Conservation (phyloP, 2,797 vertebrate genomes). For the Anguilla megastoma region DNA sequence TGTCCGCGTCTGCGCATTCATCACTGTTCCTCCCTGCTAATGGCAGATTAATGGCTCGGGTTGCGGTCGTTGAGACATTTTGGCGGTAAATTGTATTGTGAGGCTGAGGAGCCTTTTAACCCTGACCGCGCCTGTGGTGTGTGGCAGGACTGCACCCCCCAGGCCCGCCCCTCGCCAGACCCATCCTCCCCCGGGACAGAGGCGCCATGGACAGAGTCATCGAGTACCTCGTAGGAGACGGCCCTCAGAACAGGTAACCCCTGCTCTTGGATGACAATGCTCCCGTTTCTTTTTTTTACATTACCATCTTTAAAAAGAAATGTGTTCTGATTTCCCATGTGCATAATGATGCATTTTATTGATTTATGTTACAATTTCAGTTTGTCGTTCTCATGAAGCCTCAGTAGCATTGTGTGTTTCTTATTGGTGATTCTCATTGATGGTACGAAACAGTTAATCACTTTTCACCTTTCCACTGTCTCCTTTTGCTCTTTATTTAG, state of each 20-base stretch:
- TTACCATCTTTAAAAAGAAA: background rate
- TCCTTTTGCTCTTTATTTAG: conserved; percentile 62
- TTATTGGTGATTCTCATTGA: conserved; percentile 16
- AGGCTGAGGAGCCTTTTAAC: conserved; percentile 25
- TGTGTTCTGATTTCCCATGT: background rate
- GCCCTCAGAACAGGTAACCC: conserved; percentile 94
- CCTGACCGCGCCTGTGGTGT: conserved; percentile 32
- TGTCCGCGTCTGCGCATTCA: conserved; percentile 59
- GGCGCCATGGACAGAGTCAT: conserved; percentile 90
- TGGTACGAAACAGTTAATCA: background rate
- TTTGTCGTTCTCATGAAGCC: background rate
- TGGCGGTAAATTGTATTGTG: conserved; percentile 44
- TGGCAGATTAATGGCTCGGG: conserved; percentile 38
- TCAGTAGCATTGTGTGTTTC: background rate
- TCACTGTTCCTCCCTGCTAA: conserved; percentile 55
- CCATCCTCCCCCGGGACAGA: conserved; percentile 89
- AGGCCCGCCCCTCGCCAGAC: conserved; percentile 92
- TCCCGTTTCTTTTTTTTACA: background rate
- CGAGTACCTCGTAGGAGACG: conserved; percentile 97
- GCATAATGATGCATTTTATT: background rate
- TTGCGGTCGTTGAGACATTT: conserved; percentile 22
- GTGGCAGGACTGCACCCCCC: conserved; percentile 92
- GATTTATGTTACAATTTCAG: conserved; percentile 18
- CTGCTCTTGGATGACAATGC: background rate
- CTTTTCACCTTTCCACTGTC: conserved; percentile 43